These are phyloP conservation scores for Mola mola DNA, from an alignment of 2,113 vertebrate species.

Conservation along the genomic window DNA sequence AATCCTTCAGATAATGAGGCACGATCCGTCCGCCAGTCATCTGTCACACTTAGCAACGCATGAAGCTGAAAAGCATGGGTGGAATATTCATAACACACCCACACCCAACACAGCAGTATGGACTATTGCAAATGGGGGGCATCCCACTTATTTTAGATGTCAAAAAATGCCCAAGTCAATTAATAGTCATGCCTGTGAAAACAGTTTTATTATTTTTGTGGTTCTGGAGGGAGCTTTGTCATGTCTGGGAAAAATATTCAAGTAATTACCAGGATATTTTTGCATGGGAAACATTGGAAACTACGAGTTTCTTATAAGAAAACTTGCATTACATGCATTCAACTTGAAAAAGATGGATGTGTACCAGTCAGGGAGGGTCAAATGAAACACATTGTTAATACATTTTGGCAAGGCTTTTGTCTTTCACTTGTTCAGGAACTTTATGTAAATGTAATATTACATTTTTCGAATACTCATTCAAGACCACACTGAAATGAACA, in stretches of 20 bases:
- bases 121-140: conserved; percentile 19
- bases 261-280: conserved; percentile 14
- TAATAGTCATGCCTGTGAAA: conserved; percentile 37
- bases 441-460: not conserved
- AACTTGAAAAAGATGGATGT: not conserved
- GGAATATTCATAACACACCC: conserved; percentile 42
- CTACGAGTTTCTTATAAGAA: conserved; percentile 2
- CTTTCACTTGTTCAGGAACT: not conserved
- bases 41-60: conserved; percentile 5
- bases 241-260: conserved; percentile 38
- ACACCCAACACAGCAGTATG: conserved; percentile 23
- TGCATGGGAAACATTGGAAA: conserved; percentile 6
- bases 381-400: too few species aligned
- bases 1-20: not conserved
- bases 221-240: conserved; percentile 26
- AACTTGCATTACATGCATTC: not conserved
- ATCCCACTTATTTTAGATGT: conserved; percentile 44
- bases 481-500: not conserved
- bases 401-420: too few species aligned
- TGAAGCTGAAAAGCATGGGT: conserved; percentile 23
- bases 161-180: conserved; percentile 20
- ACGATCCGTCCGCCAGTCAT: not conserved
- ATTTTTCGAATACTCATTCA: too few species aligned
- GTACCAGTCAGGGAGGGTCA: not conserved
- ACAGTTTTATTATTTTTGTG: conserved; percentile 42